Evolutionary conservation across 2,888 invertebrate genomes (phyloP).

Genomic region (Cryptus viduatorius): DNA sequence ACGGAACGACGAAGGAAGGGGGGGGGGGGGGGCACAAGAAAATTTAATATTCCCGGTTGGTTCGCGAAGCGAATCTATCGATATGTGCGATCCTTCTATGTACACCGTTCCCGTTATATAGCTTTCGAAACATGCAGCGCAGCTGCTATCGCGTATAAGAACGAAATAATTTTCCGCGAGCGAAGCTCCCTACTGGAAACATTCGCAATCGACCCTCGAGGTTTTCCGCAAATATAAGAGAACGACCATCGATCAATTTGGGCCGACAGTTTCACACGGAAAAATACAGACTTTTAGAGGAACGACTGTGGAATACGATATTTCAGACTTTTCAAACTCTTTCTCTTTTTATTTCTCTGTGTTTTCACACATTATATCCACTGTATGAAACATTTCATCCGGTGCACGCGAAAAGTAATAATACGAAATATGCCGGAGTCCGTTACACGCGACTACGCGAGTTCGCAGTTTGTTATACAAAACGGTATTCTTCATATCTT

Average conservation of each 20-base stretch:
- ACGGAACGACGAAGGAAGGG: too few relatives aligned
- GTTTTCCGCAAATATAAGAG: background rate
- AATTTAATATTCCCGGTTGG: slow-evolving; percentile 60
- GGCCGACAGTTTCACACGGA: background rate
- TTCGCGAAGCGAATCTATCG: slow-evolving; percentile 28
- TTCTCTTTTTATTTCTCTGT: too few relatives aligned
- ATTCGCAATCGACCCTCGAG: background rate
- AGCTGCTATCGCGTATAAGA: background rate
- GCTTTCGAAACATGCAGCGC: background rate
- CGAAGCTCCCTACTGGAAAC: background rate
- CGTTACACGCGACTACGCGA: too few relatives aligned
- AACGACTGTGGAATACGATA: background rate
- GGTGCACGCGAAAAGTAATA: too few relatives aligned
- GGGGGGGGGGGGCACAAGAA: slow-evolving; percentile 24
- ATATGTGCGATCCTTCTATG: background rate
- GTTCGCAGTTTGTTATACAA: too few relatives aligned
- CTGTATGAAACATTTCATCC: too few relatives aligned
- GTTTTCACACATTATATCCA: too few relatives aligned
- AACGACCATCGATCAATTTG: slow-evolving; percentile 27
- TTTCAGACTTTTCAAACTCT: too few relatives aligned
- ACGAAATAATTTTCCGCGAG: slow-evolving; percentile 31
- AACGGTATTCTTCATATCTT: too few relatives aligned
- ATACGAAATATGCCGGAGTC: too few relatives aligned
- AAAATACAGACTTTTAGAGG: background rate
- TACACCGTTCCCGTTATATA: background rate